Conservation (phyloP, 2,888 invertebrate species). For the Cheilosia impressa region DNA sequence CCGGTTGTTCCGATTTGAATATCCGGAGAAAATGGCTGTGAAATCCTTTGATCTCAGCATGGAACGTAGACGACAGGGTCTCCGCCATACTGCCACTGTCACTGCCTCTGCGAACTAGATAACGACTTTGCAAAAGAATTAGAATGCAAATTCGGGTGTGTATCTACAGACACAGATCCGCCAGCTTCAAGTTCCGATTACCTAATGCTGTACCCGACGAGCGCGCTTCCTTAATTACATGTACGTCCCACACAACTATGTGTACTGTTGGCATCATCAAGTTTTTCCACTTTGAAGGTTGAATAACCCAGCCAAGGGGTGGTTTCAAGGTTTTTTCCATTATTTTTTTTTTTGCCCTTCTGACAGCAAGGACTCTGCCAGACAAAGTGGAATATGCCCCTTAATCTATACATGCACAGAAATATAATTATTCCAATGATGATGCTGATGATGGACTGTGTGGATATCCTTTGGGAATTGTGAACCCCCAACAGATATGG, state of each 20-base stretch:
- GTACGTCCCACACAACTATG: constrained; percentile 40
- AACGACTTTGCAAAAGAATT: constrained; percentile 69
- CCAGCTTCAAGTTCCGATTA: constrained; percentile 34
- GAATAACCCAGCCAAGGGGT: constrained; percentile 25
- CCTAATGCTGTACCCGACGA: constrained; percentile 34
- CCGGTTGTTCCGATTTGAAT: constrained; percentile 52
- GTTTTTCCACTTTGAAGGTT: constrained; percentile 53
- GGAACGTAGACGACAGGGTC: background rate
- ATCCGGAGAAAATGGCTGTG: constrained; percentile 60
- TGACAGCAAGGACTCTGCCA: background rate
- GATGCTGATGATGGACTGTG: constrained; percentile 64
- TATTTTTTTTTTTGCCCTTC: background rate
- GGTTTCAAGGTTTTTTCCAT: background rate
- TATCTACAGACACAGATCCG: constrained; percentile 31
- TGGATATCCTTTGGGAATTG: constrained; percentile 63
- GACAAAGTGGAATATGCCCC: constrained; percentile 30
- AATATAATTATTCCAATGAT: constrained; percentile 69
- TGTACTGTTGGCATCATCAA: constrained; percentile 1
- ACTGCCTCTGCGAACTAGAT: constrained; percentile 38
- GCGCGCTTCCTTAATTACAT: constrained; percentile 49
- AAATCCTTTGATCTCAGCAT: constrained; percentile 68
- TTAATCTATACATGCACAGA: constrained; percentile 43
- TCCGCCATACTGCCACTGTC: background rate
- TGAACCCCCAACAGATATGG: background rate
- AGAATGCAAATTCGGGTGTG: constrained; percentile 66